These are phyloP conservation scores for Platichthys flesus DNA, from an alignment of 2,113 vertebrate species.

Conservation along the genomic window DNA sequence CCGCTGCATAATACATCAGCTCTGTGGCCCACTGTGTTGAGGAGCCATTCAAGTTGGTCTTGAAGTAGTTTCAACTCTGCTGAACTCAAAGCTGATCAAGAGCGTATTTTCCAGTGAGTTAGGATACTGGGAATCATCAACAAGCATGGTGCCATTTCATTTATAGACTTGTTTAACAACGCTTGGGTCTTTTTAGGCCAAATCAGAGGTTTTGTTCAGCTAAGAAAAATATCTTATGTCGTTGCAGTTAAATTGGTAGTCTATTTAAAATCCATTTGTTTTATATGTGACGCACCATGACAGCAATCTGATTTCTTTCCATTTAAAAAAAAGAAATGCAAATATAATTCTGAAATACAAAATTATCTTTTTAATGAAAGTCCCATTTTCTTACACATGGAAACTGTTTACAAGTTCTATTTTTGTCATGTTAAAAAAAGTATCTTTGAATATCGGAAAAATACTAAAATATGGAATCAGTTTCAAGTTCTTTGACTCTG, in stretches of 20 bases:
- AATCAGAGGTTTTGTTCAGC: slow-evolving; percentile 11
- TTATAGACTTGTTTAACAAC: not conserved
- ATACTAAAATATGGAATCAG: too few relatives aligned
- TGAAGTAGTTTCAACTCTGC: not conserved
- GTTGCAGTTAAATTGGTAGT: not conserved
- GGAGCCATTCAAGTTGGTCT: too few relatives aligned
- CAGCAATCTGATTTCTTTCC: not conserved
- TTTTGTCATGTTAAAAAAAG: not conserved
- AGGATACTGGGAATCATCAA: slow-evolving; percentile 5
- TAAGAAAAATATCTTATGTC: not conserved
- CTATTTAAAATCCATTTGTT: too few relatives aligned
- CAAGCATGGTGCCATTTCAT: slow-evolving; percentile 14
- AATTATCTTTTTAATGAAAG: not conserved
- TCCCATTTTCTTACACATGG: not conserved
- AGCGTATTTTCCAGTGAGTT: slow-evolving; percentile 13
- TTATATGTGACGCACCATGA: not conserved
- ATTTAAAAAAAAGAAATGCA: not conserved
- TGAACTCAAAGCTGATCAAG: slow-evolving; percentile 43
- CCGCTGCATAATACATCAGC: too few relatives aligned
- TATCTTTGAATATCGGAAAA: too few relatives aligned
- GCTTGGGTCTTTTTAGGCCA: not conserved
- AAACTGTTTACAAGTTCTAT: not conserved
- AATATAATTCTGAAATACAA: not conserved
- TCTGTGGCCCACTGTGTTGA: too few relatives aligned
- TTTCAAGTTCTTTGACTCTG: not conserved